phyloP scores from a whole-genome alignment of 1,140 invertebrate species.

The Idris sp. region DNA sequence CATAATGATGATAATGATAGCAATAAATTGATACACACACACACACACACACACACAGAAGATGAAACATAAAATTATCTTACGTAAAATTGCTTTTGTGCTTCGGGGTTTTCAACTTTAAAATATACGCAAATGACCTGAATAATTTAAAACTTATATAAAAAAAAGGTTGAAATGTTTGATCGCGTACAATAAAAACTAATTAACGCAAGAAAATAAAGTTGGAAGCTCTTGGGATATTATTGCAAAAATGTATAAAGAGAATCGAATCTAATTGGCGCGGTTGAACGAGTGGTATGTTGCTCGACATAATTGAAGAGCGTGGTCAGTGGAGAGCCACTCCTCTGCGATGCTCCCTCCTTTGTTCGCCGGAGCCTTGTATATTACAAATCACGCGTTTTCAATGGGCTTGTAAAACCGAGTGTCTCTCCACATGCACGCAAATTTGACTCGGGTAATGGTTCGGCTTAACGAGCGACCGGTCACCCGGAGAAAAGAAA shows the following conservation, averaged over 20 bases:
- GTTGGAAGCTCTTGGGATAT: constrained; percentile 18
- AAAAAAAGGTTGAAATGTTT: too few relatives aligned
- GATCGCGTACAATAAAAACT: constrained; percentile 26
- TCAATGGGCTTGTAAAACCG: constrained; percentile 62
- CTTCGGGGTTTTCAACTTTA: too few relatives aligned
- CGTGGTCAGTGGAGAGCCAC: constrained; percentile 57
- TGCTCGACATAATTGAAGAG: constrained; percentile 61
- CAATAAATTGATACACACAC: too few relatives aligned
- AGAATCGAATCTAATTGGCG: constrained; percentile 60
- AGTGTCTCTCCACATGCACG: constrained; percentile 45
- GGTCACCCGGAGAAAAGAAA: too few relatives aligned
- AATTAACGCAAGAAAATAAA: constrained; percentile 43
- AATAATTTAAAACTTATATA: too few relatives aligned
- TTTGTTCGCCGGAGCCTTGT: constrained; percentile 57
- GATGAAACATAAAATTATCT: too few relatives aligned
- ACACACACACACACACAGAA: too few relatives aligned
- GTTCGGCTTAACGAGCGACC: constrained; percentile 42
- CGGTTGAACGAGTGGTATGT: constrained; percentile 57
- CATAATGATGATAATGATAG: too few relatives aligned
- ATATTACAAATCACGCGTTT: constrained; percentile 63
- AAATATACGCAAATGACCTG: too few relatives aligned
- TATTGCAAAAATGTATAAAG: constrained; percentile 35
- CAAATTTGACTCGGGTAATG: constrained; percentile 51
- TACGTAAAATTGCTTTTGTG: too few relatives aligned
- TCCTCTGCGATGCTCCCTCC: constrained; percentile 56